Percentiles rank a stretch among this genome's conserved stretches.
phyloP scores from a whole-genome alignment of 1,140 invertebrate genomes.

The Batillaria attramentaria region DNA sequence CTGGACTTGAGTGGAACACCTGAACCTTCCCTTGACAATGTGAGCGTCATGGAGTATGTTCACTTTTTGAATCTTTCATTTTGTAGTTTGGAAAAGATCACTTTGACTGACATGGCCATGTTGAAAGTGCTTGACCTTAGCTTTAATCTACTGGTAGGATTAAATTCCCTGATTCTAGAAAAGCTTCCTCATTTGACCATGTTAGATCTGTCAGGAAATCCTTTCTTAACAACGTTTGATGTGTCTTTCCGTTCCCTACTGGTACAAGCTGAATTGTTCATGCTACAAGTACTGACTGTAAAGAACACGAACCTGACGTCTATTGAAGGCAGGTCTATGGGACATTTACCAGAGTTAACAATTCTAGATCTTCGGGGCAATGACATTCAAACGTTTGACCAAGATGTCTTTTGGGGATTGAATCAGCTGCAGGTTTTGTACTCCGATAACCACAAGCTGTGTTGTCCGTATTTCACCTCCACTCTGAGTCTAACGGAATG shows the following conservation, averaged over 20 bases:
- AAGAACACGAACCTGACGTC: neutral
- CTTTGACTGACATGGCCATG: neutral
- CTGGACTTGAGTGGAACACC: constrained; percentile 14
- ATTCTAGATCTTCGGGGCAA: constrained; percentile 36
- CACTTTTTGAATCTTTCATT: constrained; percentile 29
- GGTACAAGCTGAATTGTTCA: neutral
- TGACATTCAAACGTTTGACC: constrained; percentile 17
- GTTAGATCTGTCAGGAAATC: constrained; percentile 35
- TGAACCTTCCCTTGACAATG: neutral
- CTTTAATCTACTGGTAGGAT: constrained; percentile 5
- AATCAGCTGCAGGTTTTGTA: constrained; percentile 32
- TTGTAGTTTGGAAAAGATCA: neutral
- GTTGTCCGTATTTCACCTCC: constrained; percentile 38
- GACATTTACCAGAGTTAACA: neutral
- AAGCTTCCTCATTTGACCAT: constrained; percentile 1
- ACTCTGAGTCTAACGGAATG: constrained; percentile 35
- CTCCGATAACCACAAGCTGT: constrained; percentile 41
- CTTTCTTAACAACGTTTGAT: constrained; percentile 20
- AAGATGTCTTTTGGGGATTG: constrained; percentile 36
- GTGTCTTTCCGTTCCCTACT: constrained; percentile 20
- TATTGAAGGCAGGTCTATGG: constrained; percentile 24
- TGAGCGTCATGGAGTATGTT: constrained; percentile 1
- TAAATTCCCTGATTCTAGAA: constrained; percentile 24
- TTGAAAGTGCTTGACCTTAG: constrained; percentile 31
- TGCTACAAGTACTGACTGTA: constrained; percentile 27